Base-by-base conservation (phyloP, 1,140 invertebrate species). In the Bradysia coprophila region DNA sequence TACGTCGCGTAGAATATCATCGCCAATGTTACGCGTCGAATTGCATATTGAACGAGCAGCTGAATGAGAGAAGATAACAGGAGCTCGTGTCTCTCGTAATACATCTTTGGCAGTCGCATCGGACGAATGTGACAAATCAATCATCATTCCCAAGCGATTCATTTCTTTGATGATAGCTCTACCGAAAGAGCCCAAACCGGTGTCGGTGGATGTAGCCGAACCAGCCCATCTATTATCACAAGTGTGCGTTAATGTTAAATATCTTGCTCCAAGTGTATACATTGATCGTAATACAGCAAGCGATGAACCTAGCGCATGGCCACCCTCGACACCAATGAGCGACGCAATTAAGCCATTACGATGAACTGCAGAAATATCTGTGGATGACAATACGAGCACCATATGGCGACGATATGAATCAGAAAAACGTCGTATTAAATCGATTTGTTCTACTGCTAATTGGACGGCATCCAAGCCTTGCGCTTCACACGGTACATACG, bases 21-120 rank as follows among this genome's bases (percentile, higher is more conserved):
- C 88, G 32, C 83, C 83, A 19, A 93, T 85, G 55, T 94, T 94
- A 42, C 86, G 67, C 28, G 79, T 76, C 19, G 84, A 84, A 57
- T 90, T 88, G 62, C 88, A 92, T 13, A 91, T 61, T 16, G 78
- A 72, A 44, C 78, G 79, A 2, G 86, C 88, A 2, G 81, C 82
- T 15, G 86, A 91, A 62, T 94, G 89, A 20, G 86, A 91, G 62
- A 89, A 95, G 47, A 95, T 88, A 40, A 93, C 85, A 1, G 90
- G 90, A 0, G 89, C 88, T 46, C 77, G 72, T 2, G 83, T 79
- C 10, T 78, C 73, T 43, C 77, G 71, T n/a, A 94, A 61, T 3
- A 84, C 82, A 53, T 88, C 87, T 31, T 73, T 67, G 64, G 90
- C 90, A 5, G 89, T 92, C 49, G 75, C 72, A 45, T 85, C 74